Conservation (phyloP, 2,113 vertebrate genomes). For the Loxodonta africana region DNA sequence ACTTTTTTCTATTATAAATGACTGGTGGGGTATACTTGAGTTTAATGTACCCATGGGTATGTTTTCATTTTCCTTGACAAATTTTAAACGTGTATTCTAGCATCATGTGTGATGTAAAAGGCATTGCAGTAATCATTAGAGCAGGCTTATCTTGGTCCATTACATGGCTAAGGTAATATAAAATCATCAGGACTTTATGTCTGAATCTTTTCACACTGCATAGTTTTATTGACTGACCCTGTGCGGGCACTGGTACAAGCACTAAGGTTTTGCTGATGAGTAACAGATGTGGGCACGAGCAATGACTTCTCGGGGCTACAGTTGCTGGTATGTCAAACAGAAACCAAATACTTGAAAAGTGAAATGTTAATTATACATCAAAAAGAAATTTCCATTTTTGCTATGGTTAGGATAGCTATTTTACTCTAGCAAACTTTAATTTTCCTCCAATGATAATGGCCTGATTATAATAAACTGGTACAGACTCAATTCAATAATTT, state of each 20-base stretch:
- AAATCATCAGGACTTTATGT: not conserved
- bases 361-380: not conserved
- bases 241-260: not conserved
- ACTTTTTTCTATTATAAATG: not conserved
- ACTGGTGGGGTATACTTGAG: not conserved
- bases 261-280: not conserved
- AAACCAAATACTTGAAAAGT: not conserved
- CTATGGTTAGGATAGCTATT: not conserved
- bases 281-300: not conserved
- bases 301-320: not conserved
- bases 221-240: not conserved
- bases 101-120: not conserved
- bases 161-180: not conserved
- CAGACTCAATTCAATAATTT: not conserved
- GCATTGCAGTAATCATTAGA: not conserved
- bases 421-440: not conserved
- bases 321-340: not conserved
- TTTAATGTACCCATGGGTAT: not conserved
- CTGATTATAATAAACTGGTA: not conserved
- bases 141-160: not conserved
- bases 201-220: not conserved
- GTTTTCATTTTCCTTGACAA: not conserved
- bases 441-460: not conserved
- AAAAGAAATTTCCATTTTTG: not conserved
- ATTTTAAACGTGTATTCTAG: not conserved